Conservation (phyloP, 2,888 invertebrate species). For the Acanthopleura granulata region DNA sequence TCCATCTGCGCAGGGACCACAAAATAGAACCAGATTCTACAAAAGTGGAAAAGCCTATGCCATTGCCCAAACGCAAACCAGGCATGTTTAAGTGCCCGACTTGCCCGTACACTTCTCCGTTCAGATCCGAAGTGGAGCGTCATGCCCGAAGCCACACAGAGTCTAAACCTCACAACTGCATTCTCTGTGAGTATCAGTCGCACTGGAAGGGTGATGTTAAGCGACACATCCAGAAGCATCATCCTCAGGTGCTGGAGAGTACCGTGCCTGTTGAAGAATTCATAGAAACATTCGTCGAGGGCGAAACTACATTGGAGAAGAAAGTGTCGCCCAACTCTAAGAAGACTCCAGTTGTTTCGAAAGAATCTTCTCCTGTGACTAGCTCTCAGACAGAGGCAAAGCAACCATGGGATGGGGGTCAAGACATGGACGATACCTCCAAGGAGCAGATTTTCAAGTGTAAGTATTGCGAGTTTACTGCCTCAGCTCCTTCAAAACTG, state of each 20-base stretch:
- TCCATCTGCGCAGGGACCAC: constrained; percentile 79
- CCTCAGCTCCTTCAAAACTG: constrained; percentile 60
- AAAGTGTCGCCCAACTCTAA: neutral
- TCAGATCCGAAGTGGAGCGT: constrained; percentile 71
- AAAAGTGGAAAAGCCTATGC: constrained; percentile 46
- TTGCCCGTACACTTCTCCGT: constrained; percentile 72
- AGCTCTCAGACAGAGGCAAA: neutral
- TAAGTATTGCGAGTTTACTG: constrained; percentile 50
- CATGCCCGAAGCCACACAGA: constrained; percentile 70
- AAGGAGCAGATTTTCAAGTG: constrained; percentile 35
- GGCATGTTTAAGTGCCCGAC: constrained; percentile 76
- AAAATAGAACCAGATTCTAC: constrained; percentile 68
- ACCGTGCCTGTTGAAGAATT: constrained; percentile 47
- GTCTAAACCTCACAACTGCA: constrained; percentile 70
- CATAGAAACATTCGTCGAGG: constrained; percentile 28
- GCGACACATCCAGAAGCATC: constrained; percentile 71
- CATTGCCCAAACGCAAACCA: constrained; percentile 45
- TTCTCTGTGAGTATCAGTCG: constrained; percentile 70
- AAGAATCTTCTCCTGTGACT: neutral
- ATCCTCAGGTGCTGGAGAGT: constrained; percentile 55
- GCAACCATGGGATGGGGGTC: neutral
- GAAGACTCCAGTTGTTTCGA: neutral
- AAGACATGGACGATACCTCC: neutral
- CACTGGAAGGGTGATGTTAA: constrained; percentile 73
- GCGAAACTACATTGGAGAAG: neutral